phyloP scores from a whole-genome alignment of 2,113 vertebrate species.

The Trinectes maculatus region DNA sequence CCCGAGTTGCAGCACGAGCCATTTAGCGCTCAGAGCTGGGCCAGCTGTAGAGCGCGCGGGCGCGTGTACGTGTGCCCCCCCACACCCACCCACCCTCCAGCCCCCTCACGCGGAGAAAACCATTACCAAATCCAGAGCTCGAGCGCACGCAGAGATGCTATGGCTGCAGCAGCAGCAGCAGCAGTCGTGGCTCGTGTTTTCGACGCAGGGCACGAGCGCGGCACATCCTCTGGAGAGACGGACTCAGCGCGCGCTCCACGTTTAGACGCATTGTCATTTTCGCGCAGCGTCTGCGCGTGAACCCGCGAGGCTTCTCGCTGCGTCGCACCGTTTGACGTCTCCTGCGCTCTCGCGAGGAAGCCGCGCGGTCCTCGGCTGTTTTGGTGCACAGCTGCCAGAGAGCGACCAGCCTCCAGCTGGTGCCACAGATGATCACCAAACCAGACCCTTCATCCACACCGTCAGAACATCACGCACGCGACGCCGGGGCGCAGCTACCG shows the following conservation, averaged over 20 bases:
- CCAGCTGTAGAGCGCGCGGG: slow-evolving; percentile 73
- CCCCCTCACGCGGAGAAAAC: slow-evolving; percentile 51
- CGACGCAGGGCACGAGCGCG: slow-evolving; percentile 57
- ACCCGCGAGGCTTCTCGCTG: slow-evolving; percentile 8
- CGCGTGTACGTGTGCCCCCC: slow-evolving; percentile 49
- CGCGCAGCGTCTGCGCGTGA: no score
- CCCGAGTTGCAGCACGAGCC: slow-evolving; percentile 80
- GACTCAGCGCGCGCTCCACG: slow-evolving; percentile 43
- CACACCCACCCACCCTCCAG: slow-evolving; percentile 1
- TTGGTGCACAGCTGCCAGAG: slow-evolving; percentile 28
- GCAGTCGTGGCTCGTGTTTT: slow-evolving; percentile 61
- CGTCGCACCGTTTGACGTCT: slow-evolving; percentile 15
- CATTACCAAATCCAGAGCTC: slow-evolving; percentile 58
- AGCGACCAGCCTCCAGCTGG: slow-evolving; percentile 8
- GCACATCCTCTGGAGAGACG: slow-evolving; percentile 28
- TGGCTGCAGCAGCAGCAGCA: slow-evolving; percentile 59
- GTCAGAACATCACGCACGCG: slow-evolving; percentile 24
- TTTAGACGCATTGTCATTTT: slow-evolving; percentile 34
- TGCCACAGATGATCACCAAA: slow-evolving; percentile 26
- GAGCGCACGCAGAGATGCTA: slow-evolving; percentile 64
- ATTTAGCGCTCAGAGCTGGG: slow-evolving; percentile 67
- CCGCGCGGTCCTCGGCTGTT: not conserved
- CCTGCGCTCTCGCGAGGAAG: no score
- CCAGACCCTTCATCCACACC: slow-evolving; percentile 11
- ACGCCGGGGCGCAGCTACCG: slow-evolving; percentile 26